Evolutionary conservation across 2,797 vertebrate genomes (phyloP).

Genomic region (Leptoclinus maculatus): DNA sequence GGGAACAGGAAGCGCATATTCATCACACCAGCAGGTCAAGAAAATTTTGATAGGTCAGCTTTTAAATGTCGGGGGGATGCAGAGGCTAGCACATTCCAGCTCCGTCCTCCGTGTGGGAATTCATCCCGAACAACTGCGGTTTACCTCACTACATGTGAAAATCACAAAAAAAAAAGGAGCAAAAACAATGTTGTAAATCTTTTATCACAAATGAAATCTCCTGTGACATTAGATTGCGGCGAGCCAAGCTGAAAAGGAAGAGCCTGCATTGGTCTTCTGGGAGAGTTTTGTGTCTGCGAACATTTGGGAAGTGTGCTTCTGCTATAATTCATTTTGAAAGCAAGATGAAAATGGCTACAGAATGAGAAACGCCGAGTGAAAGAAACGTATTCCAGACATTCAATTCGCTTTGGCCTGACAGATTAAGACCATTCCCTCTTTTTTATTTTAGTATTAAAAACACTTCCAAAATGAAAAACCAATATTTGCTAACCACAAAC

Average conservation of each 20-base stretch:
- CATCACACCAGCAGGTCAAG: slow-evolving; percentile 79
- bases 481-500: slow-evolving; percentile 65
- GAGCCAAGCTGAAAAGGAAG: slow-evolving; percentile 70
- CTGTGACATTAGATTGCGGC: slow-evolving; percentile 59
- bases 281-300: slow-evolving; percentile 68
- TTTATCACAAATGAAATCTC: slow-evolving; percentile 75
- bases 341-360: slow-evolving; percentile 77
- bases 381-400: slow-evolving; percentile 68
- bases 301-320: slow-evolving; percentile 74
- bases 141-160: slow-evolving; percentile 71
- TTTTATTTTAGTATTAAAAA: slow-evolving; percentile 75
- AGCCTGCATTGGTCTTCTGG: slow-evolving; percentile 55
- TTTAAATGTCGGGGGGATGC: slow-evolving; percentile 75
- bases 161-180: slow-evolving; percentile 43
- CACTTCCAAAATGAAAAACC: slow-evolving; percentile 66
- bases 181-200: slow-evolving; percentile 80
- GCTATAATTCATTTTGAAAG: slow-evolving; percentile 78
- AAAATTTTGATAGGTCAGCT: slow-evolving; percentile 83
- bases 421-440: slow-evolving; percentile 60
- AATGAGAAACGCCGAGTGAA: slow-evolving; percentile 69
- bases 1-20: slow-evolving; percentile 80
- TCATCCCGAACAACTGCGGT: slow-evolving; percentile 67
- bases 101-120: slow-evolving; percentile 78
- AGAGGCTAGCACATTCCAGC: slow-evolving; percentile 83
- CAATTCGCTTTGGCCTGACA: slow-evolving; percentile 78